These are phyloP conservation scores for Phaenicophaeus curvirostris DNA, from an alignment of 2,797 vertebrate species.

Conservation along the genomic window DNA sequence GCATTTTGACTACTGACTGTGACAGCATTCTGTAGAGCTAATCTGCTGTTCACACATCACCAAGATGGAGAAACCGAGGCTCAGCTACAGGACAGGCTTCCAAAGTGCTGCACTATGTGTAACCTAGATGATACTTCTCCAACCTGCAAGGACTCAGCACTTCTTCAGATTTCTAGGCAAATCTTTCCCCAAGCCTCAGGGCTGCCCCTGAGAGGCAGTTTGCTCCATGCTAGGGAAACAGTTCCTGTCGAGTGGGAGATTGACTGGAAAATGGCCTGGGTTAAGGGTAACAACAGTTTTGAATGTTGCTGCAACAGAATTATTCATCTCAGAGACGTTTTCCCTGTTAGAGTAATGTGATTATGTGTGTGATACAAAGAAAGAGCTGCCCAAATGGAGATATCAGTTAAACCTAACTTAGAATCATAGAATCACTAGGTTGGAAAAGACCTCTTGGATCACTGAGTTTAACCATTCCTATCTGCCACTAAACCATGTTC, in stretches of 20 bases:
- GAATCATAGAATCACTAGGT: too few species aligned
- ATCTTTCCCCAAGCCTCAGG: background rate
- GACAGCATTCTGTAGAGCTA: background rate
- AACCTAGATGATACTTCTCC: background rate
- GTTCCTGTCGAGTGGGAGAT: background rate
- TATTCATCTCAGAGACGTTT: background rate
- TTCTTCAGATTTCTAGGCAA: background rate
- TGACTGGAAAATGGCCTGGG: background rate
- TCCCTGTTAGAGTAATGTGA: background rate
- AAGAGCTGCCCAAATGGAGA: background rate
- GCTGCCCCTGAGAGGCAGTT: background rate
- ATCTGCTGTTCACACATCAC: background rate
- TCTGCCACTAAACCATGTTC: too few species aligned
- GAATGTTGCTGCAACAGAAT: background rate
- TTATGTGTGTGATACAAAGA: background rate
- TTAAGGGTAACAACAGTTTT: background rate
- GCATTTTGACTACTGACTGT: background rate
- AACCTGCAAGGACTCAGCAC: background rate
- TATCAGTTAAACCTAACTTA: background rate
- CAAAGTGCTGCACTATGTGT: background rate
- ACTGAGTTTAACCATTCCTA: too few species aligned
- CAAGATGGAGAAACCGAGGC: background rate
- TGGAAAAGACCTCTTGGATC: too few species aligned
- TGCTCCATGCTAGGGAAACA: background rate
- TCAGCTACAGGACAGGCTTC: background rate